These are phyloP conservation scores for Leucopternis melanops DNA, from an alignment of 2,113 vertebrate genomes.

Conservation along the genomic window DNA sequence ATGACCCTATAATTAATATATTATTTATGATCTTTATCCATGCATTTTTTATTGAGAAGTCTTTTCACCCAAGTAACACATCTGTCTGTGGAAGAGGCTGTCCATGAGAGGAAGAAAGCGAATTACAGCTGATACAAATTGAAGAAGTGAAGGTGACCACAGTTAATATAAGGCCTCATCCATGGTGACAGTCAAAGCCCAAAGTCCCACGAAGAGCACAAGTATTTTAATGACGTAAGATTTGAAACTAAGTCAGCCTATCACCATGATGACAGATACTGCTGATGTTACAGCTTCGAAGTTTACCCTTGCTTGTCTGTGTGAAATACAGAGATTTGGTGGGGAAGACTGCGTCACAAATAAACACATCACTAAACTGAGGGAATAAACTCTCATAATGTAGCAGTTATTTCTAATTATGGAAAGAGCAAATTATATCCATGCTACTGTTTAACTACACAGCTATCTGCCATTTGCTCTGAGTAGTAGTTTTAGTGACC, in stretches of 20 bases:
- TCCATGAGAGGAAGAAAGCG: not conserved
- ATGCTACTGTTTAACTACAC: not conserved
- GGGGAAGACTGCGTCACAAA: not conserved
- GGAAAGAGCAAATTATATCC: not conserved
- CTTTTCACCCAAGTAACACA: not conserved
- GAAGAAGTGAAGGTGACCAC: not conserved
- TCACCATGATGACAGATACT: not conserved
- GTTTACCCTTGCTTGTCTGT: not conserved
- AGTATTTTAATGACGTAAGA: not conserved
- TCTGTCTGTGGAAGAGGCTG: not conserved
- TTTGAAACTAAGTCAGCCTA: not conserved
- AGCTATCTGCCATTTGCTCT: not conserved
- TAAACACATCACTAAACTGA: not conserved
- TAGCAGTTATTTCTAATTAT: not conserved
- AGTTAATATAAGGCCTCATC: not conserved
- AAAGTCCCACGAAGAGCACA: not conserved
- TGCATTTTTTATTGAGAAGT: not conserved
- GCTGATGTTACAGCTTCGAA: not conserved
- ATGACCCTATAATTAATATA: not conserved
- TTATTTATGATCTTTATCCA: not conserved
- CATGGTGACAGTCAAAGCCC: not conserved
- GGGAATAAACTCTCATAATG: not conserved
- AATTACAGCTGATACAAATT: not conserved
- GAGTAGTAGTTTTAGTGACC: not conserved
- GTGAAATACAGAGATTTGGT: not conserved